phyloP scores from a whole-genome alignment of 2,888 invertebrate genomes.

The Terebella lapidaria region DNA sequence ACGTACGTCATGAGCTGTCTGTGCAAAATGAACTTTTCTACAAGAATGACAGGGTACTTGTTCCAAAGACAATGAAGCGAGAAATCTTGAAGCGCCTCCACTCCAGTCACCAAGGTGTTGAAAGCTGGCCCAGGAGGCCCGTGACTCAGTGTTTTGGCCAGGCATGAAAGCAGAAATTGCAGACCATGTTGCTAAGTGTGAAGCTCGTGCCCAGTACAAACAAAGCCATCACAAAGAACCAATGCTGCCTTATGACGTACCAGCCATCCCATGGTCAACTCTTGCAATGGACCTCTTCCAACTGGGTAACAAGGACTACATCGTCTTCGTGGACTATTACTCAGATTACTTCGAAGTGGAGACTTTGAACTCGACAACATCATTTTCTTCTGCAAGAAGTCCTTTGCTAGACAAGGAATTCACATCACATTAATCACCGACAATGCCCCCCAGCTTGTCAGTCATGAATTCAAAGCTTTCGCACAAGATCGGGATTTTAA shows the following conservation, averaged over 20 bases:
- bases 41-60: too few species aligned
- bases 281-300: neutral
- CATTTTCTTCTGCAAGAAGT: neutral
- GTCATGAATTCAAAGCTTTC: neutral
- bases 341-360: neutral
- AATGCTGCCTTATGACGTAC: neutral
- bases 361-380: neutral
- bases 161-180: neutral
- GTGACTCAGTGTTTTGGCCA: neutral
- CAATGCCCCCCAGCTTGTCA: neutral
- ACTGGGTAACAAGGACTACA: too few species aligned
- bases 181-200: neutral
- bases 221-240: neutral
- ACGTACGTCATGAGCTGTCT: too few species aligned
- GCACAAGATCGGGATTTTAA: neutral
- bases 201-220: neutral
- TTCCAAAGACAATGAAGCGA: too few species aligned
- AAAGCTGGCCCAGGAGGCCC: too few species aligned
- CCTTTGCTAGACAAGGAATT: neutral
- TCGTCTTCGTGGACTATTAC: neutral
- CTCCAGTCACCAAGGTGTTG: too few species aligned
- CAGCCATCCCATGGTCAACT: neutral
- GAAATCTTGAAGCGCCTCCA: too few species aligned
- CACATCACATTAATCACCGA: neutral
- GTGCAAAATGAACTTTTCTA: too few species aligned